Conservation (phyloP, 2,113 vertebrate species). For the Rhegmatorhina hoffmannsi region DNA sequence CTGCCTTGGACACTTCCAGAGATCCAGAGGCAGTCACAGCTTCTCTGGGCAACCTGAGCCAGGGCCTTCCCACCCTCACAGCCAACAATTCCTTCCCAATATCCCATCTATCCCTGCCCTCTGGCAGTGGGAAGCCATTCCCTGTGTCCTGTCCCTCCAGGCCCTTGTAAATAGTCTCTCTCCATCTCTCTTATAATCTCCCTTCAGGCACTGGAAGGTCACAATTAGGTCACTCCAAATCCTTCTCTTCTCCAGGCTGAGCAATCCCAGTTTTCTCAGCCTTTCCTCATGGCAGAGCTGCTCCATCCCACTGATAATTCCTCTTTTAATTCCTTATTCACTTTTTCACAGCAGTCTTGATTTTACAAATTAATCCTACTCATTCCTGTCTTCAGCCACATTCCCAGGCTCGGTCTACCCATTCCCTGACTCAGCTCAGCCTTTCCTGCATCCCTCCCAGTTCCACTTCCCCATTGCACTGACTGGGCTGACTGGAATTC, state of each 20-base stretch:
- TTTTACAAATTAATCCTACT: neutral
- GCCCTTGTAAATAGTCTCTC: neutral
- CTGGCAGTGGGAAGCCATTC: neutral
- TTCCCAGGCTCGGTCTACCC: neutral
- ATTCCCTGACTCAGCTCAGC: neutral
- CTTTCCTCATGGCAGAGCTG: neutral
- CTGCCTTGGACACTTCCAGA: neutral
- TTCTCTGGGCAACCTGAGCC: neutral
- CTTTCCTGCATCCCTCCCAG: neutral
- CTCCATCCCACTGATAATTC: neutral
- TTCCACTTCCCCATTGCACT: neutral
- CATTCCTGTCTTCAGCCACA: neutral
- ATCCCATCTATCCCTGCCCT: neutral
- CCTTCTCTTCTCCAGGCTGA: neutral
- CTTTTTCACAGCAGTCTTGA: neutral
- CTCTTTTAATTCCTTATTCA: neutral
- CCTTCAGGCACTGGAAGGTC: neutral
- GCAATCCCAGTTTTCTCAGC: neutral
- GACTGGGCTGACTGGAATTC: neutral
- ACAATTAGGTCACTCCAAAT: neutral
- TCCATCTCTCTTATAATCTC: too few species aligned
- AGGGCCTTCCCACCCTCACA: fast-evolving
- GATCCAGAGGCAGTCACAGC: neutral
- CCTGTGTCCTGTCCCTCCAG: neutral
- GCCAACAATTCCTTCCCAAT: neutral